These are phyloP conservation scores for Amphipyra tragopoginis DNA, from an alignment of 2,888 invertebrate species.

Conservation along the genomic window DNA sequence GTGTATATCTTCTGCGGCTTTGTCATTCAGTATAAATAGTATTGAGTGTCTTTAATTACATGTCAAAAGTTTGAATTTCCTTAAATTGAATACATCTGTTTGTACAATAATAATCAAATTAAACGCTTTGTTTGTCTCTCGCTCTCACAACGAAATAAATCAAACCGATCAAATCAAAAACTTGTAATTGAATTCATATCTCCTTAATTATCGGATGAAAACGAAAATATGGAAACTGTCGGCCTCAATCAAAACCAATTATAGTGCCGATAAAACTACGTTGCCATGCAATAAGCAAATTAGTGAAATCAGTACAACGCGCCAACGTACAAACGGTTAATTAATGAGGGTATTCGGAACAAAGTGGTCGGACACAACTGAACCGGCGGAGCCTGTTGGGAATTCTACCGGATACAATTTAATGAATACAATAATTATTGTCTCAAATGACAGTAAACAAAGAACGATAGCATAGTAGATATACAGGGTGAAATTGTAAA, in stretches of 20 bases:
- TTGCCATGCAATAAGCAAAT: conserved; percentile 52
- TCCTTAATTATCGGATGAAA: conserved; percentile 19
- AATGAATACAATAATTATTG: conserved; percentile 53
- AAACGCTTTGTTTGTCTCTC: not conserved
- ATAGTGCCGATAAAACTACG: conserved; percentile 25
- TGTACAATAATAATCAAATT: not conserved
- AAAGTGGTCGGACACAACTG: conserved; percentile 35
- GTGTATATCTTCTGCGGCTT: too few relatives aligned
- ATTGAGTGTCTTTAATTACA: too few relatives aligned
- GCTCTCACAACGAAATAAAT: conserved; percentile 5
- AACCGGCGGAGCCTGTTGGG: conserved; percentile 31
- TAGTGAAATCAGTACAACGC: conserved; percentile 44
- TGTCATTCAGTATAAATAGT: too few relatives aligned
- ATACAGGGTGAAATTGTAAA: too few relatives aligned
- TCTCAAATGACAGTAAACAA: conserved; percentile 43
- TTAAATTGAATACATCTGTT: not conserved
- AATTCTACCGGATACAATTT: conserved; percentile 44
- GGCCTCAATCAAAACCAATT: conserved; percentile 32
- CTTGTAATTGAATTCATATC: conserved; percentile 24
- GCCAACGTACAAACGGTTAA: conserved; percentile 53
- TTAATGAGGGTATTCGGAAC: conserved; percentile 55
- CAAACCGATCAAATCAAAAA: conserved; percentile 8
- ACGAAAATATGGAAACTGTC: conserved; percentile 27
- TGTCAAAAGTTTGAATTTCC: not conserved
- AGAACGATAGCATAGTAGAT: too few relatives aligned